Evolutionary conservation across 2,797 vertebrate species (phyloP).

Genomic region (Lutra lutra): DNA sequence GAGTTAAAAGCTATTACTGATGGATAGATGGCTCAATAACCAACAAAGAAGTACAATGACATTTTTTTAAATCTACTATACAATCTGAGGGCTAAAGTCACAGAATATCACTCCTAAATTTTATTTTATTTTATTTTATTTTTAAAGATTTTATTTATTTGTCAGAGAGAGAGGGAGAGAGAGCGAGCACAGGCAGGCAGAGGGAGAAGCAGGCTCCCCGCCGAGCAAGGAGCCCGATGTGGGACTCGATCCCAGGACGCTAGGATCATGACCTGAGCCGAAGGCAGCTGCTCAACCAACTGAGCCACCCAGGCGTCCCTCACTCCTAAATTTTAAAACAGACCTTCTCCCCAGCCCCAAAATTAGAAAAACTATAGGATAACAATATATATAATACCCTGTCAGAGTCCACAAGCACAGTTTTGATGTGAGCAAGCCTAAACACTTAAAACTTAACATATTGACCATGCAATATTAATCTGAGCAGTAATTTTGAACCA

Average conservation of each 20-base stretch:
- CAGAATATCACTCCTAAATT: not conserved
- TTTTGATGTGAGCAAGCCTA: not conserved
- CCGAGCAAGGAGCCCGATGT: too few relatives aligned
- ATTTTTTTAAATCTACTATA: not conserved
- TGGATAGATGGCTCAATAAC: not conserved
- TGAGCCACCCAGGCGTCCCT: too few relatives aligned
- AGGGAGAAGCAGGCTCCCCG: too few relatives aligned
- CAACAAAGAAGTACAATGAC: not conserved
- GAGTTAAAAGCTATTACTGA: not conserved
- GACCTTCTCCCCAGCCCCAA: not conserved
- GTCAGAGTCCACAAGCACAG: not conserved
- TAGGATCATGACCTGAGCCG: too few relatives aligned
- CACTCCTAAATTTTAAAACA: not conserved
- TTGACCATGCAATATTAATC: not conserved
- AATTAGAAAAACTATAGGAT: not conserved
- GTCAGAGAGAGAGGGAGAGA: too few relatives aligned
- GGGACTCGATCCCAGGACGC: too few relatives aligned
- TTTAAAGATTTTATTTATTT: too few relatives aligned
- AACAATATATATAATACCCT: not conserved
- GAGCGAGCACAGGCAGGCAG: too few relatives aligned
- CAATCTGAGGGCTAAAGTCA: not conserved
- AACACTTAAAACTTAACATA: not conserved
- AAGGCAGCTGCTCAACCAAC: too few relatives aligned
- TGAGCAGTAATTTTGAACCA: conserved; percentile 15
- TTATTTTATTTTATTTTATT: too few relatives aligned